Percentiles rank a stretch among this genome's conserved stretches.
Evolutionary conservation across 2,888 invertebrate genomes (phyloP).

Genomic region (Caenorhabditis sp.): DNA sequence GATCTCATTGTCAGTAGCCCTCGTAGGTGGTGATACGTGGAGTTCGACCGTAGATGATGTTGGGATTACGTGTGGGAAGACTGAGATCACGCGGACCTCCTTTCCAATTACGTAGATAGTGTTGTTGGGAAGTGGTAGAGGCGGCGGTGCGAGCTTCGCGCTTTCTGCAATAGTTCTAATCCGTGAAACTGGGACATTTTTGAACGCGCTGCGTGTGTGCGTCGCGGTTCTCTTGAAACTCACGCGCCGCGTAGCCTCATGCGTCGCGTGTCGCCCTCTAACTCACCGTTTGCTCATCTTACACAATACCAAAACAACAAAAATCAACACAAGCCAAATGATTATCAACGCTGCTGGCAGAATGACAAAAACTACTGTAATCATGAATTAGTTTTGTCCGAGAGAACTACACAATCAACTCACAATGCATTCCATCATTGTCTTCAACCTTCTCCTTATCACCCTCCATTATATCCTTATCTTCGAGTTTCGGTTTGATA

Average conservation of each 20-base stretch:
- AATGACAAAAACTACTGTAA: constrained; percentile 55
- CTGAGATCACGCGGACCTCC: constrained; percentile 8
- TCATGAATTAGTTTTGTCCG: background rate
- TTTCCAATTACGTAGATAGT: constrained; percentile 21
- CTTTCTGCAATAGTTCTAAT: constrained; percentile 18
- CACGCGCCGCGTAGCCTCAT: too few relatives aligned
- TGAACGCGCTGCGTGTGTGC: too few relatives aligned
- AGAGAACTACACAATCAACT: background rate
- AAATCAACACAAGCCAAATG: constrained; percentile 56
- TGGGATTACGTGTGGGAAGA: constrained; percentile 18
- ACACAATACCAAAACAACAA: constrained; percentile 47
- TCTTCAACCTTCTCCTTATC: constrained; percentile 20
- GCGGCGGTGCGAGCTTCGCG: constrained; percentile 11
- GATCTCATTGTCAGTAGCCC: constrained; percentile 13
- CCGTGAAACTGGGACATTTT: too few relatives aligned
- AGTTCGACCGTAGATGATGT: constrained; percentile 32
- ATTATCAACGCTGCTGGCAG: constrained; percentile 36
- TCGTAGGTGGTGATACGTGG: constrained; percentile 40
- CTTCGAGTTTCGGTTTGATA: constrained; percentile 21
- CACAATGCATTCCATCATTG: constrained; percentile 12
- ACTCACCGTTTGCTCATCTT: constrained; percentile 31
- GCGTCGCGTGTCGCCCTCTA: too few relatives aligned
- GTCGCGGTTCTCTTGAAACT: too few relatives aligned
- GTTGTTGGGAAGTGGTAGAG: constrained; percentile 17
- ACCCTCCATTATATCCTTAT: constrained; percentile 18